Base-by-base conservation (phyloP, 1,140 invertebrate genomes). In the Lordiphosa collinella region DNA sequence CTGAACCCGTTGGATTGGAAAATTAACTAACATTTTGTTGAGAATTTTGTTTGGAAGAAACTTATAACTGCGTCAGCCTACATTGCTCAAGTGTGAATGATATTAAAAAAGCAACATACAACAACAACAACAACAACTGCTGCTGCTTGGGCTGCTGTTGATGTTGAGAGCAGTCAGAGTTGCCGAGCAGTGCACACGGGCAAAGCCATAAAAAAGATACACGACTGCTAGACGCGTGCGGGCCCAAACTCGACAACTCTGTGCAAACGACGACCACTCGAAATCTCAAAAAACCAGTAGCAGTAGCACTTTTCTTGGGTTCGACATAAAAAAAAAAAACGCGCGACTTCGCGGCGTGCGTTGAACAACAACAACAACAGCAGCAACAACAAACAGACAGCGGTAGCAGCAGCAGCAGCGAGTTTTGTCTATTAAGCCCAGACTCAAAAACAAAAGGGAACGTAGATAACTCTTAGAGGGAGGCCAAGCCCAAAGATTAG, bases 301-400 rank as follows among this genome's bases (percentile, higher is more conserved):
- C 76, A 82, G 76, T 82, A 82, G 76, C 76, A 82, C 66, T 82
- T 82, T 82, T 82, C 76, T 82, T 76, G 52, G 65, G 62, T 67
- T 64, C 57, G 51, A 70, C 73, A 67, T 47, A 71, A 67, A 51
- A 43, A 58, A 73, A 70, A 63, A 57, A 64, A 44, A 50, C n/a
- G 60, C 16, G 9, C 41, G 7, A 44, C 41, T 12, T 11, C 34
- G 16, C 41, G 31, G 18, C 47, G 14, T 49, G 32, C 47, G 34
- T 49, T 49, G 11, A 22, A 22, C 18, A 22, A 22, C 22, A 25
- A 25, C 22, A 25, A 18, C n/a, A n/a, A n/a, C 44, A 58, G 55
- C 48, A 69, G 64, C 56, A 52, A 56, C 32, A 60, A 25, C 22
- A 25, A 9, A 16, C 11, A 29, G 13, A 14, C 18, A 31, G 3